Percentiles rank a stretch among this genome's conserved stretches.
Evolutionary conservation across 2,888 invertebrate species (phyloP).

Genomic region (Andrena praecox): DNA sequence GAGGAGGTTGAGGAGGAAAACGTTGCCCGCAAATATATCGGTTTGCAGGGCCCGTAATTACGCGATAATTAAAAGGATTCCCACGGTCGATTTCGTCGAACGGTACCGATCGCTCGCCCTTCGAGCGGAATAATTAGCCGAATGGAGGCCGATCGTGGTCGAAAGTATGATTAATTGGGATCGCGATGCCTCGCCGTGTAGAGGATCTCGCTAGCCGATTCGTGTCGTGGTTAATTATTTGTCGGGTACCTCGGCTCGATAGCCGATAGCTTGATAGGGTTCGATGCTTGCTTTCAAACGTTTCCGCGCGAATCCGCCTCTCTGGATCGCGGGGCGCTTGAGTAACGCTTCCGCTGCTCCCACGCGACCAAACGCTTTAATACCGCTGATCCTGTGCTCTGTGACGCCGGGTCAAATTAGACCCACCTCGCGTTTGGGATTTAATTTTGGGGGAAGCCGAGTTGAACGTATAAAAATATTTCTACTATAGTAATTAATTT

Average conservation of each 20-base stretch:
- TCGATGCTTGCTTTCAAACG: not conserved
- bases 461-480: no score
- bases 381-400: constrained; percentile 8
- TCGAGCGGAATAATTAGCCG: constrained; percentile 51
- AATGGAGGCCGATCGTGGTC: constrained; percentile 5
- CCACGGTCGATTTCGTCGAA: constrained; percentile 57
- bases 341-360: constrained; percentile 59
- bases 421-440: no score
- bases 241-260: not conserved
- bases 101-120: constrained; percentile 52
- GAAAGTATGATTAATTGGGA: constrained; percentile 7
- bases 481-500: no score
- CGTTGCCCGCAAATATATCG: constrained; percentile 16
- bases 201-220: not conserved
- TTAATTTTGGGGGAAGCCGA: no score
- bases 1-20: not conserved
- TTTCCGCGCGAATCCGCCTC: constrained; percentile 23
- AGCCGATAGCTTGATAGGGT: no score
- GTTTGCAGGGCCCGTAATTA: constrained; percentile 52
- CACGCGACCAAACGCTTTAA: constrained; percentile 42
- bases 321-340: constrained; percentile 38
- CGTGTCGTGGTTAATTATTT: constrained; percentile 25
- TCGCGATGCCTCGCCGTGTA: not conserved
- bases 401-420: not conserved
- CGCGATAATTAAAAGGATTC: constrained; percentile 64